Conservation (phyloP, 1,140 invertebrate species). For the Venturia canescens region DNA sequence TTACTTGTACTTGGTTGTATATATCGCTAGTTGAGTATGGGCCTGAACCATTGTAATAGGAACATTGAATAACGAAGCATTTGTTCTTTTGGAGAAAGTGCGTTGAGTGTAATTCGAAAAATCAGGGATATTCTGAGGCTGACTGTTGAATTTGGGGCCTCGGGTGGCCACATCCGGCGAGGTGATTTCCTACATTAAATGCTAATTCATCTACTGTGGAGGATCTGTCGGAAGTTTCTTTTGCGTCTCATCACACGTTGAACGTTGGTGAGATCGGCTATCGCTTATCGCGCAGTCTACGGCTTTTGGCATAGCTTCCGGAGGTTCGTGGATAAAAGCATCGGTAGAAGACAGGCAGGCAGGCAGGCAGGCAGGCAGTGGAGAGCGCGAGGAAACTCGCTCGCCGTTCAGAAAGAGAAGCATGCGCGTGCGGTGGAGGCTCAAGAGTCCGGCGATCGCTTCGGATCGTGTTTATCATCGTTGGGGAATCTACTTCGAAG, state of each 20-base stretch:
- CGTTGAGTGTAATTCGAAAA: not conserved
- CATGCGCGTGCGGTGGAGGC: conserved; percentile 7
- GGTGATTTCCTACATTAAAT: not conserved
- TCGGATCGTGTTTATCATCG: conserved; percentile 70
- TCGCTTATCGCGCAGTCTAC: conserved; percentile 25
- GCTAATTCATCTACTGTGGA: not conserved
- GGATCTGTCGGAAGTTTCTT: conserved; percentile 27
- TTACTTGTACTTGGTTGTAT: not conserved
- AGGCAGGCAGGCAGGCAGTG: no score
- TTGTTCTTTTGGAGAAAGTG: no score
- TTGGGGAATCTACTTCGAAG: conserved; percentile 66
- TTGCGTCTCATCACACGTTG: conserved; percentile 34
- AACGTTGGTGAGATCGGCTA: conserved; percentile 32
- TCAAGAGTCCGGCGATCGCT: conserved; percentile 54
- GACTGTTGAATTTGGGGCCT: not conserved
- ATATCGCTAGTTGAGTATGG: not conserved
- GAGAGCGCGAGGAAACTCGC: not conserved
- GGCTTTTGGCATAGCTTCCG: conserved; percentile 29
- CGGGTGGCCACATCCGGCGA: not conserved
- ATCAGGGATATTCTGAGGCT: not conserved
- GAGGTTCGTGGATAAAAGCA: not conserved
- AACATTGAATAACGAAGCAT: no score
- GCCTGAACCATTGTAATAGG: not conserved
- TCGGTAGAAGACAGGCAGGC: not conserved
- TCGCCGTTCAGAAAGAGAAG: not conserved